Evolutionary conservation across 2,888 invertebrate species (phyloP), one percentile per base, ranked within the genome.

Genomic region (Protodeltote pygarga): DNA sequence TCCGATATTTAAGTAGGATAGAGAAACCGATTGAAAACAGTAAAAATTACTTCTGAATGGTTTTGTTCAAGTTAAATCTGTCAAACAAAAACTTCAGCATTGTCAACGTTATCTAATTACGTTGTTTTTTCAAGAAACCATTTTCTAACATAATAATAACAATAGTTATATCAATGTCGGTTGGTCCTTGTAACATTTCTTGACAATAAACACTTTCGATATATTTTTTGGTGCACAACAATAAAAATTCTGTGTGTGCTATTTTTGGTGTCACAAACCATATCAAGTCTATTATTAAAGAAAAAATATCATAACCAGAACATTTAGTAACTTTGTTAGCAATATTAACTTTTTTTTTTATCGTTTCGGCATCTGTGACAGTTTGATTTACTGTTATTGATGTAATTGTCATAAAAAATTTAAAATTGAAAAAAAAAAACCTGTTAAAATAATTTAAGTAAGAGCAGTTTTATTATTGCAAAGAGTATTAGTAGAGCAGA

Each of bases 111-210:
- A 64, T 69, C 62, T 54, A 41, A 51, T 46, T 60, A 55, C 34
- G 21, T 53, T 16, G 5, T 45, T 53, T 53, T 63, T 54, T 45
- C 35, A 31, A 28, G 25, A 60, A 53, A 3, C 17, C 23, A 34
- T 60, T 67, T 55, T 60, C 42, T 46, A 54, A 40, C 41, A 28
- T 53, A 48, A 57, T 44, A 63, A 46, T 45, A 40, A 21, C 40
- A 41, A 34, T 35, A 33, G 44, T 49, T 32, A 58, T 50, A 62
- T 65, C 75, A 74, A 77, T 76, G 75, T 67, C 76, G 57, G 49
- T 51, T 54, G 52, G 77, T 81, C 87, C 88, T 87, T 87, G 88
- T 83, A 77, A 77, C 73, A 67, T 67, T 83, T 87, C 77, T 79
- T 81, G 79, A 81, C 74, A 65, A 72, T 67, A 65, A 55, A 63